A percentile compares a stretch with the other conserved stretches of the same genome.
Conservation (phyloP, 2,888 invertebrate species). For the Chaetoderma sp. region DNA sequence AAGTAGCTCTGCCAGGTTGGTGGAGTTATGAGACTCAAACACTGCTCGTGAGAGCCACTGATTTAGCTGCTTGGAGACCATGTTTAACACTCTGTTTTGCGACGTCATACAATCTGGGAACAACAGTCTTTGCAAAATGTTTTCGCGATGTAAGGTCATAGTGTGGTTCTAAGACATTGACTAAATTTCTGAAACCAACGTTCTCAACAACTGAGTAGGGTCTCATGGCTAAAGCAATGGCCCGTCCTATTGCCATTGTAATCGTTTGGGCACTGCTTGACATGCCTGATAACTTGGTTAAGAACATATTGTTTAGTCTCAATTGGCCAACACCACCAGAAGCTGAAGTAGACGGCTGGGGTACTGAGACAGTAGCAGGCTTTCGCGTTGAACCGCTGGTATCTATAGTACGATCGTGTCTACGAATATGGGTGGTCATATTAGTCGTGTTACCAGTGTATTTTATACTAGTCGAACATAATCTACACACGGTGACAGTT, state of each 20-base stretch:
- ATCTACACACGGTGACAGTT: too few relatives aligned
- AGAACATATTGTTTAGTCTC: too few relatives aligned
- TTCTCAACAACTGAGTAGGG: constrained; percentile 3
- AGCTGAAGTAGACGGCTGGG: too few relatives aligned
- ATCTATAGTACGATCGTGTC: too few relatives aligned
- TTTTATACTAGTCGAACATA: too few relatives aligned
- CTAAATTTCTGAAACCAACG: background rate
- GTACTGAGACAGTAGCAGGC: too few relatives aligned
- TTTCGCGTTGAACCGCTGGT: too few relatives aligned
- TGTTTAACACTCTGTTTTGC: background rate
- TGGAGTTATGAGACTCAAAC: constrained; percentile 14
- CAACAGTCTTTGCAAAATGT: background rate
- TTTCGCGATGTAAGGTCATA: constrained; percentile 10
- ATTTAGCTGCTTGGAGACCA: background rate
- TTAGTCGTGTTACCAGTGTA: too few relatives aligned
- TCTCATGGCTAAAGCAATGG: background rate
- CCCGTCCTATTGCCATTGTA: background rate
- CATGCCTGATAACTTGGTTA: too few relatives aligned
- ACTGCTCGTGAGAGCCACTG: constrained; percentile 3
- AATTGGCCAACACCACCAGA: too few relatives aligned
- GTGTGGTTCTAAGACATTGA: constrained; percentile 5
- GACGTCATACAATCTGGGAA: constrained; percentile 1
- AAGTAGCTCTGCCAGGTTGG: constrained; percentile 14
- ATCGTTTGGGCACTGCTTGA: too few relatives aligned
- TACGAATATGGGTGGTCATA: too few relatives aligned